These are phyloP conservation scores for Drosophila cracens DNA, from an alignment of 2,888 invertebrate species.

Conservation along the genomic window DNA sequence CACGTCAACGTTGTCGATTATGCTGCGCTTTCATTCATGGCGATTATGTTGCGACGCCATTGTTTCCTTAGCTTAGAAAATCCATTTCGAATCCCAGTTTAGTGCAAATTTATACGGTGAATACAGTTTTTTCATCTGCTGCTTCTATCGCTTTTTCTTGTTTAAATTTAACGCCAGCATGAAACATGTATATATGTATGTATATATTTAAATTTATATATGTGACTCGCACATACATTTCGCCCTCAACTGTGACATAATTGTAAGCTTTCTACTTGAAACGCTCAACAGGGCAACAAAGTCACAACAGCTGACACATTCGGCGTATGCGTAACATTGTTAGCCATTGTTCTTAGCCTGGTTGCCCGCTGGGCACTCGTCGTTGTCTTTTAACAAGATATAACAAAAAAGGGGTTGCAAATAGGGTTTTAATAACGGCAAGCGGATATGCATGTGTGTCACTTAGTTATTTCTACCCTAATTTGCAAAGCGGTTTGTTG, in stretches of 20 bases:
- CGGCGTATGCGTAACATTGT: constrained; percentile 68
- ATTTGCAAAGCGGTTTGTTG: neutral
- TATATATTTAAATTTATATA: constrained; percentile 13
- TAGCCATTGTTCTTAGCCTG: constrained; percentile 60
- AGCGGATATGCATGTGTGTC: constrained; percentile 9
- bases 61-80: constrained; percentile 73
- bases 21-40: constrained; percentile 78
- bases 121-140: constrained; percentile 32
- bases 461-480: constrained; percentile 4
- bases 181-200: constrained; percentile 14
- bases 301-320: constrained; percentile 30
- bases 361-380: constrained; percentile 47
- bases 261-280: constrained; percentile 60
- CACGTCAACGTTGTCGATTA: constrained; percentile 56
- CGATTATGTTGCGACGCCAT: constrained; percentile 72
- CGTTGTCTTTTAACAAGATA: constrained; percentile 27
- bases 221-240: constrained; percentile 25
- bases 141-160: constrained; percentile 38
- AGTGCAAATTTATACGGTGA: constrained; percentile 79
- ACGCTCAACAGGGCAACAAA: constrained; percentile 25
- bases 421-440: constrained; percentile 25
- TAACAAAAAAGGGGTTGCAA: constrained; percentile 29
- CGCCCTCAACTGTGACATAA: constrained; percentile 57
- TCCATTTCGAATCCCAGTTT: constrained; percentile 80
- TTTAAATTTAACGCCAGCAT: constrained; percentile 73